These are phyloP conservation scores for Sarcophaga variegata DNA, from an alignment of 2,888 invertebrate species.

Conservation along the genomic window DNA sequence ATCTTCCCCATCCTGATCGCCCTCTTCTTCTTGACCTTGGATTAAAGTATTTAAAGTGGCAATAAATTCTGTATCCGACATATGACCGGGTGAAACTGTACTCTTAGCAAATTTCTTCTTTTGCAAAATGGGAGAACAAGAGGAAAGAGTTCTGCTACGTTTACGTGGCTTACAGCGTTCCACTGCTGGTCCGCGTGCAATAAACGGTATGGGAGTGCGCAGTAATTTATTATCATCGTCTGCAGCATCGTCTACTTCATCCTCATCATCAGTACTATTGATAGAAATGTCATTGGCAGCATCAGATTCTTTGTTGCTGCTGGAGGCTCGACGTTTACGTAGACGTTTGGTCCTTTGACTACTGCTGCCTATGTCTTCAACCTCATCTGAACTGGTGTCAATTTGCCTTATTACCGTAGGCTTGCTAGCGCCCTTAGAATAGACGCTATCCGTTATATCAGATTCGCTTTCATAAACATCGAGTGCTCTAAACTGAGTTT, in stretches of 20 bases:
- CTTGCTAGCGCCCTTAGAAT: slow-evolving; percentile 74
- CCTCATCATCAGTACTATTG: slow-evolving; percentile 71
- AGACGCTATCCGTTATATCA: slow-evolving; percentile 81
- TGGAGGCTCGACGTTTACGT: slow-evolving; percentile 78
- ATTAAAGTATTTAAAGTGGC: slow-evolving; percentile 73
- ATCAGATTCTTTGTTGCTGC: slow-evolving; percentile 75
- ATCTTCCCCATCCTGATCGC: slow-evolving; percentile 44
- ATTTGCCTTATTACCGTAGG: slow-evolving; percentile 75
- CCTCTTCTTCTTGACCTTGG: slow-evolving; percentile 65
- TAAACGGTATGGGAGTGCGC: slow-evolving; percentile 75
- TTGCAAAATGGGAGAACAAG: slow-evolving; percentile 1
- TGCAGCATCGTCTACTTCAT: slow-evolving; percentile 64
- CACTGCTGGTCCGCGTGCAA: slow-evolving; percentile 78
- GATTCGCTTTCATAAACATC: slow-evolving; percentile 85
- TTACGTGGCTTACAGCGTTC: slow-evolving; percentile 73
- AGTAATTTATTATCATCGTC: slow-evolving; percentile 71
- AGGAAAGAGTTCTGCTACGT: slow-evolving; percentile 34
- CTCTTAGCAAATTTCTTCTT: slow-evolving; percentile 29
- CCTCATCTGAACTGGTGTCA: slow-evolving; percentile 74
- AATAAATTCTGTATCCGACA: slow-evolving; percentile 76
- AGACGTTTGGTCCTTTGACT: slow-evolving; percentile 76
- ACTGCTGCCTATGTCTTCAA: slow-evolving; percentile 63
- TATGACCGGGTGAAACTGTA: slow-evolving; percentile 41
- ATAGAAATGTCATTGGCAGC: slow-evolving; percentile 69
- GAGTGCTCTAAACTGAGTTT: slow-evolving; percentile 81